These are phyloP conservation scores for Mungos mungo DNA, from an alignment of 2,113 vertebrate species.

Conservation along the genomic window DNA sequence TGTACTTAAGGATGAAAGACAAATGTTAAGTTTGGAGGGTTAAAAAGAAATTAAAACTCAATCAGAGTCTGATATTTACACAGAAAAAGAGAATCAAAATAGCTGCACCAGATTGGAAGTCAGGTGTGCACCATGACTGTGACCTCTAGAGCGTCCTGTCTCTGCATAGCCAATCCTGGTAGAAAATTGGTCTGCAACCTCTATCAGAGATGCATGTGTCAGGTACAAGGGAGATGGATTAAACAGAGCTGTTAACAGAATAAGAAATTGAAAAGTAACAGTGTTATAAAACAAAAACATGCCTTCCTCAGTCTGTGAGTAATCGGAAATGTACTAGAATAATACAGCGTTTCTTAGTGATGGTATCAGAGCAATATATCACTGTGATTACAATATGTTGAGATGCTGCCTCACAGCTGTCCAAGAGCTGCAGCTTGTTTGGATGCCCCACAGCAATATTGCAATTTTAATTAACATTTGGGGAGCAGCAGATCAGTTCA, in stretches of 20 bases:
- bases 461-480: slow-evolving; percentile 77
- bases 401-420: neutral
- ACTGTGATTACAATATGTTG: slow-evolving; percentile 44
- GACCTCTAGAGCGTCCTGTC: fast-evolving
- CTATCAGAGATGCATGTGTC: neutral
- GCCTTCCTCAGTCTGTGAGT: slow-evolving; percentile 6
- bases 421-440: slow-evolving; percentile 47
- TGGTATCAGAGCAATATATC: fast-evolving
- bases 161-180: neutral
- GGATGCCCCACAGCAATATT: slow-evolving; percentile 60
- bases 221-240: neutral
- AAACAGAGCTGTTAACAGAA: neutral
- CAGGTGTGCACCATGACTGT: neutral
- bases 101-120: neutral
- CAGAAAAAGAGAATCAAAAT: neutral
- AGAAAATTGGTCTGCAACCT: neutral
- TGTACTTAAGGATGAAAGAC: neutral
- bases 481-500: slow-evolving; percentile 69
- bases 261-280: neutral
- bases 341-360: neutral
- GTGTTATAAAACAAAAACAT: neutral
- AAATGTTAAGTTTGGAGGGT: neutral
- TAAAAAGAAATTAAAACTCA: neutral
- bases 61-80: neutral
- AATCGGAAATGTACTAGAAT: neutral